Percentiles rank a stretch among this genome's conserved stretches.
Conservation (phyloP, 2,797 vertebrate genomes). For the Siniperca obscura region DNA sequence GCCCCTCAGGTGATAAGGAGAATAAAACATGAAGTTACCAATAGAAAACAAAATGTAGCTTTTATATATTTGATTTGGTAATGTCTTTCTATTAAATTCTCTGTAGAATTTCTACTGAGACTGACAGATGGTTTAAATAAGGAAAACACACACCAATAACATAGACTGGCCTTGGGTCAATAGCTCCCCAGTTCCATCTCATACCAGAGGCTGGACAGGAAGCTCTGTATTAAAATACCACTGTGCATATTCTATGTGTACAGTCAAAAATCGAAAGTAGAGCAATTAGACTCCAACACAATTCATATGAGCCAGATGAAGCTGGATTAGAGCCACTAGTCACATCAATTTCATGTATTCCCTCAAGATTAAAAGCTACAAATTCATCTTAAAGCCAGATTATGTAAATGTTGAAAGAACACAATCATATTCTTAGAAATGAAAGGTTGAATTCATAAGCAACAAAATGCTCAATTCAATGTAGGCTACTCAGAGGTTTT, state of each 20-base stretch:
- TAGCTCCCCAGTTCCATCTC: neutral
- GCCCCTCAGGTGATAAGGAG: neutral
- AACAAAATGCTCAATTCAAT: too few relatives aligned
- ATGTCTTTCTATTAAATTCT: neutral
- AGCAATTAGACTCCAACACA: constrained; percentile 9
- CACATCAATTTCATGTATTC: neutral
- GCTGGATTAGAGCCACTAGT: neutral
- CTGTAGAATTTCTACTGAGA: neutral
- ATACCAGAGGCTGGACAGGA: neutral
- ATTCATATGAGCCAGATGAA: constrained; percentile 13
- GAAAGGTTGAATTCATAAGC: neutral
- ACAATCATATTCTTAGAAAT: neutral
- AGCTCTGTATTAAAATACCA: constrained; percentile 19
- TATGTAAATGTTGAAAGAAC: neutral
- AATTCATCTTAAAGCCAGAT: neutral
- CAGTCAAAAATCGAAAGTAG: constrained; percentile 16
- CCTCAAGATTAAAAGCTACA: neutral
- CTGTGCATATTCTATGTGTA: constrained; percentile 17
- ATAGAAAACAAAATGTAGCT: neutral
- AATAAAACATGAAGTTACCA: neutral
- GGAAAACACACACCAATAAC: constrained; percentile 12
- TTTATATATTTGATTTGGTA: neutral
- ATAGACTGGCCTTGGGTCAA: constrained; percentile 3
- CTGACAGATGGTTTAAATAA: neutral
- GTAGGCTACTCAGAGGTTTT: too few relatives aligned